These are phyloP conservation scores for Apteryx mantelli DNA, from an alignment of 2,113 vertebrate species.

Conservation along the genomic window DNA sequence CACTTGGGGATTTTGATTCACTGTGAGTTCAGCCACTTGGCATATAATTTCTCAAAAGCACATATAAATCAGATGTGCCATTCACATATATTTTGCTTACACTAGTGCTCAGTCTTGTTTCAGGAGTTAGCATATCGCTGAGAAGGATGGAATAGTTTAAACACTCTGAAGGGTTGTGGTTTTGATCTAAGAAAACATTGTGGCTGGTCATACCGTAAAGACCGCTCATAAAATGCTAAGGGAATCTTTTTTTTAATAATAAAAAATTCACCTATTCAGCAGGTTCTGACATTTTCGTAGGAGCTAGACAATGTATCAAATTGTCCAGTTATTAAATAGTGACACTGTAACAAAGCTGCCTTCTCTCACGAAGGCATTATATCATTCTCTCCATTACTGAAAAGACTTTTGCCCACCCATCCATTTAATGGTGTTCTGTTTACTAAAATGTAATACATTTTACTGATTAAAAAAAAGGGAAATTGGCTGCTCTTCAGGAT, in stretches of 20 bases:
- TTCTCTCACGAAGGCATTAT: neutral
- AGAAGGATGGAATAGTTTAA: constrained; percentile 4
- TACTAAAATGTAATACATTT: neutral
- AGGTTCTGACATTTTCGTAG: constrained; percentile 5
- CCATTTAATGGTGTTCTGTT: constrained; percentile 25
- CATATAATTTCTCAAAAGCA: neutral
- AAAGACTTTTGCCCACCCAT: neutral
- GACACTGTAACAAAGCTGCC: neutral
- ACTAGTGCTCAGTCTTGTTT: neutral
- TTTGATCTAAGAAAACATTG: neutral
- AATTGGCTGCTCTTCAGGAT: neutral
- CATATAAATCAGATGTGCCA: neutral
- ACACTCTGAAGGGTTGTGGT: neutral
- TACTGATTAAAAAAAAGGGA: constrained; percentile 3
- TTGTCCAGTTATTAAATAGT: neutral
- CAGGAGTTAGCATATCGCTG: neutral
- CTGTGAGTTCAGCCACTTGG: neutral
- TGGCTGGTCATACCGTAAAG: neutral
- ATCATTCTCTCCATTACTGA: neutral
- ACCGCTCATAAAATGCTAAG: neutral
- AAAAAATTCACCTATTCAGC: constrained; percentile 12
- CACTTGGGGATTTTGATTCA: neutral
- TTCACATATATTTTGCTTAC: neutral
- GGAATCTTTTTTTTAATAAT: neutral
- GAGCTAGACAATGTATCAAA: neutral